phyloP scores from a whole-genome alignment of 1,140 invertebrate genomes.

The Nasonia giraulti region DNA sequence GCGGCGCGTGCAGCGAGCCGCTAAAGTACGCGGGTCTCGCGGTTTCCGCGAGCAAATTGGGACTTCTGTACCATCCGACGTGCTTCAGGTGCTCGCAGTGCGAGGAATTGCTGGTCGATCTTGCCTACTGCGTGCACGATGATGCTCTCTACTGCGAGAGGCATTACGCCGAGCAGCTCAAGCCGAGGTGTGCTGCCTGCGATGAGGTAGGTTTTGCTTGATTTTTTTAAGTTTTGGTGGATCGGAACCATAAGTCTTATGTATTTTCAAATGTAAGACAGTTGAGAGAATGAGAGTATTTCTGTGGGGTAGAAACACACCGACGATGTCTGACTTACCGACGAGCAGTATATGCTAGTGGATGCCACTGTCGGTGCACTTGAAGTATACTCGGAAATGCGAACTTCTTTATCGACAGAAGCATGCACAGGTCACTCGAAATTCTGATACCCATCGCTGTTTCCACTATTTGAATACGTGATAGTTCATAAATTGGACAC shows the following conservation, averaged over 20 bases:
- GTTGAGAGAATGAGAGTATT: too few relatives aligned
- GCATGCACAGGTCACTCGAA: not conserved
- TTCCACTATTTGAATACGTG: not conserved
- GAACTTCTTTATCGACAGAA: slow-evolving; percentile 56
- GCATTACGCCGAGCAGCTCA: slow-evolving; percentile 94
- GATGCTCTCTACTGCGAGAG: slow-evolving; percentile 92
- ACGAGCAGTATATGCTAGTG: not conserved
- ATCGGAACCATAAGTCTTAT: not conserved
- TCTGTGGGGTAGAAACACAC: too few relatives aligned
- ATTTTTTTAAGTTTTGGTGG: slow-evolving; percentile 24
- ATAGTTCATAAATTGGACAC: not conserved
- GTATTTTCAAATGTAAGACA: not conserved
- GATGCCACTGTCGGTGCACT: not conserved
- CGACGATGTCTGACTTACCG: slow-evolving; percentile 44
- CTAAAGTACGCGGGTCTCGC: slow-evolving; percentile 80
- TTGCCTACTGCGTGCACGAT: slow-evolving; percentile 93
- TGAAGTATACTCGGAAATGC: not conserved
- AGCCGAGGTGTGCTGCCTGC: slow-evolving; percentile 93
- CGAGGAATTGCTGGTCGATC: slow-evolving; percentile 90
- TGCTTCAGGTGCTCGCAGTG: slow-evolving; percentile 92
- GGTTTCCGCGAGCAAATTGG: slow-evolving; percentile 83
- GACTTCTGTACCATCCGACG: slow-evolving; percentile 86
- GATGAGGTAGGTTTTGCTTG: slow-evolving; percentile 87
- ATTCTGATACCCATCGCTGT: not conserved
- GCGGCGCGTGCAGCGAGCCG: slow-evolving; percentile 79